Evolutionary conservation across 2,888 invertebrate genomes (phyloP).

Genomic region (Drosophila bunnanda): DNA sequence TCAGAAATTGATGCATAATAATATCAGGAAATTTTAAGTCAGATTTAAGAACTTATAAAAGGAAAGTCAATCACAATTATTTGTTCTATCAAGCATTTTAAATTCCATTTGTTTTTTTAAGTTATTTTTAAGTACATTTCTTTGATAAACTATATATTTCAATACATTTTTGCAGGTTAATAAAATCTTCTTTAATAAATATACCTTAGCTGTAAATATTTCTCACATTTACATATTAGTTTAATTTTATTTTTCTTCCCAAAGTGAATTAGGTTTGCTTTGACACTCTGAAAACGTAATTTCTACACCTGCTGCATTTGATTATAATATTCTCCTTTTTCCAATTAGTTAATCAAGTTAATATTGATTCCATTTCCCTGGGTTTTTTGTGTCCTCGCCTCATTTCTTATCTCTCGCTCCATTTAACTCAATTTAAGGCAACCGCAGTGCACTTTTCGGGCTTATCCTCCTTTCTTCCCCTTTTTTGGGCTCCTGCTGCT

Average conservation of each 20-base stretch:
- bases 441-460: conserved; percentile 46
- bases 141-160: background rate
- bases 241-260: background rate
- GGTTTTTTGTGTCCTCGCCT: conserved; percentile 15
- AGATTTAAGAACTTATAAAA: background rate
- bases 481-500: conserved; percentile 16
- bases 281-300: background rate
- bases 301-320: background rate
- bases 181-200: background rate
- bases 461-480: conserved; percentile 4
- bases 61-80: too few relatives aligned
- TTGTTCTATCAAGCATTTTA: background rate
- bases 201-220: background rate
- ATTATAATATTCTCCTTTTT: background rate
- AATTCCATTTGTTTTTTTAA: background rate
- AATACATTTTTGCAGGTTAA: too few relatives aligned
- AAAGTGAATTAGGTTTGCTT: background rate
- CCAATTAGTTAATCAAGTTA: conserved; percentile 40
- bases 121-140: background rate
- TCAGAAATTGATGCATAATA: conserved; percentile 9
- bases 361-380: conserved; percentile 28
- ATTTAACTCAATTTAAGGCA: conserved; percentile 51
- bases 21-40: too few relatives aligned
- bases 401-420: conserved; percentile 42
- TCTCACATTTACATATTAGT: background rate